Percentiles rank a stretch among this genome's conserved stretches.
These are phyloP conservation scores for Cacoxenus indagator DNA, from an alignment of 2,888 invertebrate genomes.

Conservation along the genomic window DNA sequence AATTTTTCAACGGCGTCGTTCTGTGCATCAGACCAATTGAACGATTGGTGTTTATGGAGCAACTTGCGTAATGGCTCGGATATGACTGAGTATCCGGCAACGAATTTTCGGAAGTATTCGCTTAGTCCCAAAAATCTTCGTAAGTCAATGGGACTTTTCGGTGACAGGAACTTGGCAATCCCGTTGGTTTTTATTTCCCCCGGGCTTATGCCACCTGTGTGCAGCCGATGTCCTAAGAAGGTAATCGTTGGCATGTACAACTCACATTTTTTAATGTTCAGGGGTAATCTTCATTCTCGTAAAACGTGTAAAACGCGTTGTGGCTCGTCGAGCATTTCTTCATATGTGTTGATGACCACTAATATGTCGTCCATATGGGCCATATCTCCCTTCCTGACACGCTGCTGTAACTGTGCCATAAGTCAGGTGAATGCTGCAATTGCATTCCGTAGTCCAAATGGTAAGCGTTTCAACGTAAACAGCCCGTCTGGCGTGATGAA, in stretches of 20 bases:
- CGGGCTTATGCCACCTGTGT: neutral
- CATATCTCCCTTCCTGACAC: neutral
- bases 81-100: constrained; percentile 28
- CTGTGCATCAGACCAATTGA: constrained; percentile 9
- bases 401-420: neutral
- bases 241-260: neutral
- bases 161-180: constrained; percentile 3
- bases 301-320: neutral
- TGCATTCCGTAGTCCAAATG: neutral
- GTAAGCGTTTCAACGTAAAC: neutral
- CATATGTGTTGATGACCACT: neutral
- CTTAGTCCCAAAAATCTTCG: constrained; percentile 35
- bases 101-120: constrained; percentile 38
- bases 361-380: neutral
- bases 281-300: neutral
- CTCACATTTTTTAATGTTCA: neutral
- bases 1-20: neutral
- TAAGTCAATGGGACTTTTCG: constrained; percentile 28
- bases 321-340: neutral
- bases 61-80: constrained; percentile 18
- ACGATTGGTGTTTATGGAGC: neutral
- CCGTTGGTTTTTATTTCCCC: constrained; percentile 13
- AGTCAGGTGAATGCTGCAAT: neutral
- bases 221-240: neutral
- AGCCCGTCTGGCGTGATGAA: neutral